Percentiles rank a stretch among this genome's conserved stretches.
phyloP scores from a whole-genome alignment of 2,797 vertebrate genomes.

The Eospalax fontanierii region DNA sequence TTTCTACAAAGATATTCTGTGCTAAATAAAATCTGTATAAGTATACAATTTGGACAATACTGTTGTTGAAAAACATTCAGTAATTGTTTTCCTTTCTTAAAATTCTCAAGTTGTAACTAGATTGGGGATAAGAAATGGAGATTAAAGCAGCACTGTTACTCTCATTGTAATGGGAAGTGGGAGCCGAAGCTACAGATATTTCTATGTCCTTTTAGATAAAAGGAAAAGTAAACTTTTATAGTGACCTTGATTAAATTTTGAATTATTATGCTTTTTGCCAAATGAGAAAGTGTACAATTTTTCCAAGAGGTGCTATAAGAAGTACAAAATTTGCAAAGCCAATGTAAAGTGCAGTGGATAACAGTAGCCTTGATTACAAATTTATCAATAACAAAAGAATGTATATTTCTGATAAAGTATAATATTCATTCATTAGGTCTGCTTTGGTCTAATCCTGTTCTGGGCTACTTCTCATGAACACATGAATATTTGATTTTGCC shows the following conservation, averaged over 20 bases:
- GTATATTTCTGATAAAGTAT: neutral
- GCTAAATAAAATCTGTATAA: neutral
- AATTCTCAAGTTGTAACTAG: neutral
- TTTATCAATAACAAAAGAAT: constrained; percentile 9
- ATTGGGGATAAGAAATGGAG: neutral
- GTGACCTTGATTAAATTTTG: neutral
- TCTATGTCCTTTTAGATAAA: neutral
- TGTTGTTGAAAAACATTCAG: neutral
- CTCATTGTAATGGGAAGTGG: neutral
- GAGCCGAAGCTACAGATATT: constrained; percentile 63
- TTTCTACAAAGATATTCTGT: neutral
- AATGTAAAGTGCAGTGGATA: constrained; percentile 26
- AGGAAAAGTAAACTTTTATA: neutral
- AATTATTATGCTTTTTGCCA: neutral
- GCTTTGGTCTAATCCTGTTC: neutral
- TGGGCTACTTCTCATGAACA: neutral
- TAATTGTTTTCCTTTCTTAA: neutral
- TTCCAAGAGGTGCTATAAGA: neutral
- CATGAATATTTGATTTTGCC: constrained; percentile 3
- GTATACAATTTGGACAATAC: neutral
- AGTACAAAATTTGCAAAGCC: neutral
- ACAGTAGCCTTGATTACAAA: neutral
- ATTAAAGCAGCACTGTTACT: neutral
- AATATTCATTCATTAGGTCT: neutral
- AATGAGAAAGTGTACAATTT: neutral